Conservation (phyloP, 2,888 invertebrate species). For the Mesochorus sp. region DNA sequence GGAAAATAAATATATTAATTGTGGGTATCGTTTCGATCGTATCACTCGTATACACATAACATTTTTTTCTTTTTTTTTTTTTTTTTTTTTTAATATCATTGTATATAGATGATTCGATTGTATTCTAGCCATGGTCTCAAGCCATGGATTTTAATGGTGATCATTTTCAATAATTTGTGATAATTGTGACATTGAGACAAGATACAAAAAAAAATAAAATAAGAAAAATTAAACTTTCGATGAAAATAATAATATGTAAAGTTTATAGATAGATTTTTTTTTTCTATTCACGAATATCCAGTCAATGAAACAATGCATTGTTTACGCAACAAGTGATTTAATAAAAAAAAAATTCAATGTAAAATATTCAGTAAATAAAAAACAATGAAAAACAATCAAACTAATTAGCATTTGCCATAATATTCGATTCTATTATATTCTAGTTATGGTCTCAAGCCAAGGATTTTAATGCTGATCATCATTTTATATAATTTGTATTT, state of each 20-base stretch:
- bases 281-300: background rate
- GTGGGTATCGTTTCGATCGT: conserved; percentile 53
- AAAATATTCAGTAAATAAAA: no score
- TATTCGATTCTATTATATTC: conserved; percentile 65
- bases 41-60: conserved; percentile 29
- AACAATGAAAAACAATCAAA: no score
- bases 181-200: conserved; percentile 40
- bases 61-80: no score
- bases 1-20: conserved; percentile 57
- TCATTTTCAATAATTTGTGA: conserved; percentile 57
- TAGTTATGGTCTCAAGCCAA: conserved; percentile 81
- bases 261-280: conserved; percentile 51
- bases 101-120: conserved; percentile 42
- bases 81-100: background rate
- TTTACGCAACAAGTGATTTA: no score
- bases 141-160: conserved; percentile 81
- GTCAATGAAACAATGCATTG: no score
- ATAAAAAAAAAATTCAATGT: no score
- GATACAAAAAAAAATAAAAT: conserved; percentile 44
- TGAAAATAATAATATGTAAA: no score
- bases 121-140: conserved; percentile 80
- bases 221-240: conserved; percentile 45
- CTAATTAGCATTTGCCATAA: no score
- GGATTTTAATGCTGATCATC: conserved; percentile 80
- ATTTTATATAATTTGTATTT: conserved; percentile 50